Evolutionary conservation across 2,797 vertebrate genomes (phyloP), one percentile per base, ranked within the genome.

Genomic region (Pseudochaenichthys georgianus): DNA sequence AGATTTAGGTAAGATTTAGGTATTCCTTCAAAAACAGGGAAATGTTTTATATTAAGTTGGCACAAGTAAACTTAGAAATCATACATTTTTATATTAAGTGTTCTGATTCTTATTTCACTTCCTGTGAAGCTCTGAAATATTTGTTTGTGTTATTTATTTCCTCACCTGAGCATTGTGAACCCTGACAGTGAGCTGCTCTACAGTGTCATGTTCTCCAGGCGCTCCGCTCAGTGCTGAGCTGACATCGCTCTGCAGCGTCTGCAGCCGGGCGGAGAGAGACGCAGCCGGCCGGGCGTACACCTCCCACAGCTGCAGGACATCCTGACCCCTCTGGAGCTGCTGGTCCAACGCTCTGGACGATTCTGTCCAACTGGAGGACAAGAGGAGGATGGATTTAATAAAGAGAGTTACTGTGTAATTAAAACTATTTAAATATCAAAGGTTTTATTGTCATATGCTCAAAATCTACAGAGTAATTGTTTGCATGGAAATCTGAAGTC

Each of bases 361-460:
- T 3, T 53, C 78, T 2, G 89, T 82, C 97, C 97, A 98, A 68
- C 98, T 99, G 93, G 16, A 50, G 59, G 9, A 77, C 17, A 57
- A n/a, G 12, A 47, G 0, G 9, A n/a, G 0, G 5, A 31, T 9
- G 8, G 12, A 5, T 21, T 0, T 16, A 51, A 3, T 45, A 3
- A 9, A 1, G 6, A 19, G 16, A 13, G 13, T 59, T 5, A 48
- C 8, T 17, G 52, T 23, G 23, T 38, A 9, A 38, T 38, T 6
- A 0, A 1, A 38, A 38, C 2, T 0, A 9, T 38, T 38, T 0
- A 38, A 38, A 7, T 7, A 7, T 38, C 34, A 38, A 9, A 38
- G 8, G 8, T 38, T 38, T 38, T 38, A 9, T 38, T 38, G 34
- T 38, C 34, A 38, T 7, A 38, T 7, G 34, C 8, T 38, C 34